A percentile compares a stretch with the other conserved stretches of the same genome.
Evolutionary conservation across 1,140 invertebrate genomes (phyloP).

Genomic region (Phymorhynchus buccinoides): DNA sequence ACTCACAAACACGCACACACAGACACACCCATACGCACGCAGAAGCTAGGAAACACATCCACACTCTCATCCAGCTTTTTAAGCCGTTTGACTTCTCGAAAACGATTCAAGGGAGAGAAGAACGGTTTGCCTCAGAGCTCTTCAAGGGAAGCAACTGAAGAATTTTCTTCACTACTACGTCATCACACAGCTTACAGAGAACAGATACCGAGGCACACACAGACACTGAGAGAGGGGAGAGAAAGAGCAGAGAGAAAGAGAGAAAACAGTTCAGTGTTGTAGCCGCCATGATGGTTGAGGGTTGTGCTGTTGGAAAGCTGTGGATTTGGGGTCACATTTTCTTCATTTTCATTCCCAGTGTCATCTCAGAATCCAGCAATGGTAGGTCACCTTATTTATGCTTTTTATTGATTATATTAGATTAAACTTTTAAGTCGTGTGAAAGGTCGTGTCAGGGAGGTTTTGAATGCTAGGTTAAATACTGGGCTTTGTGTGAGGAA

Average conservation of each 20-base stretch:
- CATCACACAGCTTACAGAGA: neutral
- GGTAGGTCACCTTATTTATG: constrained; percentile 21
- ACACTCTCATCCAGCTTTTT: too few relatives aligned
- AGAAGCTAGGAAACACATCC: too few relatives aligned
- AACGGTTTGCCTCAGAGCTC: neutral
- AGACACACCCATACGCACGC: too few relatives aligned
- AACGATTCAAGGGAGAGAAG: neutral
- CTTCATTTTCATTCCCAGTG: neutral
- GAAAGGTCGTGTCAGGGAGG: too few relatives aligned
- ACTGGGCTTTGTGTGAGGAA: too few relatives aligned
- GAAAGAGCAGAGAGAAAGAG: neutral
- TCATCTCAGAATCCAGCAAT: neutral
- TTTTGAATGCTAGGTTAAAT: too few relatives aligned
- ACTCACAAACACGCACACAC: too few relatives aligned
- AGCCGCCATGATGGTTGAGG: constrained; percentile 25
- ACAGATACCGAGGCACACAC: neutral
- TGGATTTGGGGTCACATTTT: neutral
- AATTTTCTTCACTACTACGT: neutral
- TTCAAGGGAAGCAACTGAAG: neutral
- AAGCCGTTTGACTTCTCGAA: too few relatives aligned
- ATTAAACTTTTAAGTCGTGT: too few relatives aligned
- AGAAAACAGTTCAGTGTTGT: neutral
- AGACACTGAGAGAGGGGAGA: neutral
- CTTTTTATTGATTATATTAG: too few relatives aligned
- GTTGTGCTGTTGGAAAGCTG: neutral